phyloP scores from a whole-genome alignment of 2,113 vertebrate genomes.

The Pyxicephalus adspersus region DNA sequence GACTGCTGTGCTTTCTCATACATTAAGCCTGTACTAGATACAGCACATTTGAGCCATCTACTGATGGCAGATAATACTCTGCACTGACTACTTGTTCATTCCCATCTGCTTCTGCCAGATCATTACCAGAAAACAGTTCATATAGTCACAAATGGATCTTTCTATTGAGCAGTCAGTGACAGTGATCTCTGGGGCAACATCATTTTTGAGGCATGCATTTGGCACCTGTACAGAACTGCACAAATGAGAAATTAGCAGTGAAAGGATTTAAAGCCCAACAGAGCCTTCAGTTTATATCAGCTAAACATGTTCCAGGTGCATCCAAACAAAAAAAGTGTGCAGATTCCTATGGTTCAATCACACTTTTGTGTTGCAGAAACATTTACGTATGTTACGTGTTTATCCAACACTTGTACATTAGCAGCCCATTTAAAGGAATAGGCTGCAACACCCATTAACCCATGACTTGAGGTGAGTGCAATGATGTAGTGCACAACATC shows the following conservation, averaged over 20 bases:
- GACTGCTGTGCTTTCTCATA: constrained; percentile 15
- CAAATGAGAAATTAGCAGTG: constrained; percentile 1
- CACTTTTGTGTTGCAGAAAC: too few species aligned
- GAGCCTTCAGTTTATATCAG: too few species aligned
- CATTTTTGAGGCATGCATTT: constrained; percentile 5
- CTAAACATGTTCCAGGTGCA: too few species aligned
- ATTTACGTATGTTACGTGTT: too few species aligned
- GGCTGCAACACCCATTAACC: too few species aligned
- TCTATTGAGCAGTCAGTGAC: not conserved
- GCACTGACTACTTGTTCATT: constrained; percentile 18
- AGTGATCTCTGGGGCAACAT: not conserved
- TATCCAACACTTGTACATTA: too few species aligned
- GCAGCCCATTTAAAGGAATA: too few species aligned
- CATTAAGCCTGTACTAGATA: constrained; percentile 16
- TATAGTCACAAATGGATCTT: constrained; percentile 27
- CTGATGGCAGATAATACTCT: constrained; percentile 54
- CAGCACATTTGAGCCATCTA: constrained; percentile 55
- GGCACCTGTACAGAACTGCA: not conserved
- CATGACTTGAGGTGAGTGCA: too few species aligned
- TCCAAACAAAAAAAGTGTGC: too few species aligned
- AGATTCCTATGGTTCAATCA: too few species aligned
- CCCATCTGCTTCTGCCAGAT: constrained; percentile 21
- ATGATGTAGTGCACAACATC: too few species aligned
- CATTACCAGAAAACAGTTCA: constrained; percentile 2
- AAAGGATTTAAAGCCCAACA: not conserved